A percentile compares a stretch with the other conserved stretches of the same genome.
phyloP scores from a whole-genome alignment of 1,140 invertebrate species.

The Gonioctena quinquepunctata region DNA sequence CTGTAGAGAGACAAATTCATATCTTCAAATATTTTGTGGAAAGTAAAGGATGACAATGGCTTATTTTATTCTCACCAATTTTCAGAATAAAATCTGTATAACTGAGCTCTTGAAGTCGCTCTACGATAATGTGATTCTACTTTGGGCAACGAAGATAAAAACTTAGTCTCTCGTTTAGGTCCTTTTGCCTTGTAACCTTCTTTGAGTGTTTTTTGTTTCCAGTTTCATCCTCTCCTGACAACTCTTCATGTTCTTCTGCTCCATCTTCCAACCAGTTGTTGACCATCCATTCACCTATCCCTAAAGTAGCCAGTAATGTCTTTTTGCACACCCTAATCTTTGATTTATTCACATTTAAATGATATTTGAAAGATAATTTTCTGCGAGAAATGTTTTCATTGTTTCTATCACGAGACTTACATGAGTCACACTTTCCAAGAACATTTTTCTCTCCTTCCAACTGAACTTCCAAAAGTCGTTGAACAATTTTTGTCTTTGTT shows the following conservation, averaged over 20 bases:
- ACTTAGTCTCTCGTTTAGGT: too few species aligned
- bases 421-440: too few species aligned
- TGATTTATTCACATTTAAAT: too few species aligned
- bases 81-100: constrained; percentile 17
- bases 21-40: constrained; percentile 8
- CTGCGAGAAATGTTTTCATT: too few species aligned
- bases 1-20: not conserved
- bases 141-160: constrained; percentile 9
- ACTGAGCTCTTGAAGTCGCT: not conserved
- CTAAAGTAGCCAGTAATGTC: not conserved
- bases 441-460: too few species aligned
- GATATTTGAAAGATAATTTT: too few species aligned
- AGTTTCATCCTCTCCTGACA: not conserved
- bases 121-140: constrained; percentile 23
- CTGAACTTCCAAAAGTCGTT: too few species aligned
- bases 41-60: not conserved
- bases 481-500: too few species aligned
- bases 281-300: not conserved
- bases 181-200: too few species aligned
- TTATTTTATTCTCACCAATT: not conserved
- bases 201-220: not conserved
- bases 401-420: too few species aligned
- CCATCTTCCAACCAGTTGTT: not conserved
- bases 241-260: not conserved
- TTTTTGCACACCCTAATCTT: not conserved